Evolutionary conservation across 1,140 invertebrate species (phyloP).

Genomic region (Bombus huntii): DNA sequence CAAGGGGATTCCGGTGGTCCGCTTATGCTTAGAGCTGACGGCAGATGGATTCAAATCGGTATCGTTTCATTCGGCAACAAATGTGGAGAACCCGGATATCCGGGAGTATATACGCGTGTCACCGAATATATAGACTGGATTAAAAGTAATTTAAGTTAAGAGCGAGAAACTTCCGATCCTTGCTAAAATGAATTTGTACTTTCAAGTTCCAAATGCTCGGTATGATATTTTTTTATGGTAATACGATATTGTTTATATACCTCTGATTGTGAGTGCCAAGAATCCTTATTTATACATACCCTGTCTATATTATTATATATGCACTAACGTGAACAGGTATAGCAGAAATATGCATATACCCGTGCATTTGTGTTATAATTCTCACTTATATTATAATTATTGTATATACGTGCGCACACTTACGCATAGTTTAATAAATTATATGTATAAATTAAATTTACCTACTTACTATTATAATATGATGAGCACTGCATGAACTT

Average conservation of each 20-base stretch:
- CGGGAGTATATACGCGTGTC: conserved; percentile 90
- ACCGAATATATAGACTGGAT: conserved; percentile 86
- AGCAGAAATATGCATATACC: background rate
- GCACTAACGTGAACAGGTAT: background rate
- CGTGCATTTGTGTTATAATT: background rate
- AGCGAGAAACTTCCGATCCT: background rate
- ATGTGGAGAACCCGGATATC: conserved; percentile 93
- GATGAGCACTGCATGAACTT: background rate
- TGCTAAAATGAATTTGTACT: background rate
- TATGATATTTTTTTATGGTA: background rate
- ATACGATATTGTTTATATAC: background rate
- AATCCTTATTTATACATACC: background rate
- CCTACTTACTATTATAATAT: background rate
- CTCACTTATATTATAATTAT: conserved; percentile 17
- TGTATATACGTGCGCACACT: background rate
- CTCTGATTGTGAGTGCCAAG: conserved; percentile 8
- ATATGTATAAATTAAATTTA: background rate
- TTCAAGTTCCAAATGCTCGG: background rate
- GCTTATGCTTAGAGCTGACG: conserved; percentile 89
- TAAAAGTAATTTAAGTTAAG: conserved; percentile 81
- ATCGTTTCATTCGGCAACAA: conserved; percentile 96
- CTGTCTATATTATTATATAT: background rate
- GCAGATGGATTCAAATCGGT: conserved; percentile 92
- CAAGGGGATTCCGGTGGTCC: conserved; percentile 92
- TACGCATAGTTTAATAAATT: background rate